Evolutionary conservation across 2,113 vertebrate genomes (phyloP).

Genomic region (Gobiocypris rarus): DNA sequence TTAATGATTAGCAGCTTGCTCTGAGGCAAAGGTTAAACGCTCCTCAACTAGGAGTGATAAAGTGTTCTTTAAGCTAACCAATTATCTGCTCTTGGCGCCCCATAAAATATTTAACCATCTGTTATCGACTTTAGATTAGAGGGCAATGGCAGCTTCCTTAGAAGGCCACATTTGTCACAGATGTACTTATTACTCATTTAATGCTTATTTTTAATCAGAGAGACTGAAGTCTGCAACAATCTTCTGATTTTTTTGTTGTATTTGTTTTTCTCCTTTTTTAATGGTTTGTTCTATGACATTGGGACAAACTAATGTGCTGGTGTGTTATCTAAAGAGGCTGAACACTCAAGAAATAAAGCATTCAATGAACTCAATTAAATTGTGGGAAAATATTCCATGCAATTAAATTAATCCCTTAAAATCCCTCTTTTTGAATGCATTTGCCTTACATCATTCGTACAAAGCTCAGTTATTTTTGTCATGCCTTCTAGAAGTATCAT

Average conservation of each 20-base stretch:
- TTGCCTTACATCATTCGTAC: neutral
- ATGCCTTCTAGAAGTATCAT: neutral
- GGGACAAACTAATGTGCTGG: neutral
- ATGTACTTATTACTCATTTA: constrained; percentile 45
- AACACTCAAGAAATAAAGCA: neutral
- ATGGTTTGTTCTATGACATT: neutral
- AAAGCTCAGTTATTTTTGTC: neutral
- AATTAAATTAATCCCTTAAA: neutral
- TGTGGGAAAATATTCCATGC: neutral
- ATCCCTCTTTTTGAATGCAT: no score
- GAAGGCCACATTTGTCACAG: constrained; percentile 28
- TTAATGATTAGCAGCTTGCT: constrained; percentile 64
- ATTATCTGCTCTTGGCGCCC: constrained; percentile 59
- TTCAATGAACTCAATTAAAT: neutral
- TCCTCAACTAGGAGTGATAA: constrained; percentile 58
- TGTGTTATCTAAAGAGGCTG: neutral
- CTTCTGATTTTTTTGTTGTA: neutral
- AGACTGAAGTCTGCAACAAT: neutral
- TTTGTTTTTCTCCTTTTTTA: neutral
- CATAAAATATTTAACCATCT: constrained; percentile 66
- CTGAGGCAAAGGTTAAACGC: constrained; percentile 59
- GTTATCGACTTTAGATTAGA: constrained; percentile 61
- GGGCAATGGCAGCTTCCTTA: constrained; percentile 49
- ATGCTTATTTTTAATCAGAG: constrained; percentile 20
- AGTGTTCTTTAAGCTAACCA: constrained; percentile 62